Conservation (phyloP, 2,797 vertebrate species). For the Simalia tracyae region DNA sequence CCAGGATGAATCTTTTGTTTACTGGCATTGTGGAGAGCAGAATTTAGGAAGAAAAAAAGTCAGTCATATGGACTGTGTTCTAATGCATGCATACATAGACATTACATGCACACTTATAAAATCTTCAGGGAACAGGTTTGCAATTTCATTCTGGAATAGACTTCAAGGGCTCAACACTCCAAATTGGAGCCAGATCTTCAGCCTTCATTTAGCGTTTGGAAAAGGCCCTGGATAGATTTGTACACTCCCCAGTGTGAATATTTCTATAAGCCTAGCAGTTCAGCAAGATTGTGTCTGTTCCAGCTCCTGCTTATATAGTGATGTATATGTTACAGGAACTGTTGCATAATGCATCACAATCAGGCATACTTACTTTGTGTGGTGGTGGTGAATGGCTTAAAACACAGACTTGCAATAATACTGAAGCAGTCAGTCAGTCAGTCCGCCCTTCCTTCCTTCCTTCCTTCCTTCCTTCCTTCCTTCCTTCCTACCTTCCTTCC, state of each 20-base stretch:
- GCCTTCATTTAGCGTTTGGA: background rate
- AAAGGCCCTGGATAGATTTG: slow-evolving; percentile 15
- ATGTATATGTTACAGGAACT: background rate
- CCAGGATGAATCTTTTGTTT: slow-evolving; percentile 42
- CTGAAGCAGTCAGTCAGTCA: background rate
- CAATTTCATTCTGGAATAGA: slow-evolving; percentile 26
- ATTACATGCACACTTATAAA: background rate
- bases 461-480: background rate
- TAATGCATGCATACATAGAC: background rate
- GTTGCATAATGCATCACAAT: background rate
- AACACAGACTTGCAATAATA: background rate
- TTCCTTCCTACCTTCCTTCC: background rate
- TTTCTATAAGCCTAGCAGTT: background rate
- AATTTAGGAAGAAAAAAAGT: slow-evolving; percentile 41
- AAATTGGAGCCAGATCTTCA: slow-evolving; percentile 27
- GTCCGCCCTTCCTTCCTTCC: background rate
- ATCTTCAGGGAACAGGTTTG: slow-evolving; percentile 4
- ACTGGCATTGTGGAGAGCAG: background rate
- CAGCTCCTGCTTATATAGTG: background rate
- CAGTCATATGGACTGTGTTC: background rate
- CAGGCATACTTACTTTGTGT: background rate
- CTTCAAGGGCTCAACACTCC: background rate
- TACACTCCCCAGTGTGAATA: slow-evolving; percentile 2
- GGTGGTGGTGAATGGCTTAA: background rate
- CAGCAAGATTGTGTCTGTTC: background rate